phyloP scores from a whole-genome alignment of 2,113 vertebrate genomes.

The Guaruba guarouba region DNA sequence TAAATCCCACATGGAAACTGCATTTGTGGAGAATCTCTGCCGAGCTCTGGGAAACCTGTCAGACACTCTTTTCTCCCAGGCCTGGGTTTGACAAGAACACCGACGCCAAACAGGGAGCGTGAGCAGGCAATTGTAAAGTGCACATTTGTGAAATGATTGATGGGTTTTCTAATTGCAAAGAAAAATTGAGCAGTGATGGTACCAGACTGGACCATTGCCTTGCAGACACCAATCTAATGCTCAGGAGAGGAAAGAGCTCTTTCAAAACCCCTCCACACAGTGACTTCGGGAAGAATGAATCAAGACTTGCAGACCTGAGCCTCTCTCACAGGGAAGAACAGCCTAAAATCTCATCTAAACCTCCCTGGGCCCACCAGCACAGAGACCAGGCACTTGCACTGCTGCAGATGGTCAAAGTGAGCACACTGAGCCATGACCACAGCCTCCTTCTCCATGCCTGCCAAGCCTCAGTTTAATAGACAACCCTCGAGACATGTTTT shows the following conservation, averaged over 20 bases:
- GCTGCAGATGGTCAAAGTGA: accelerated
- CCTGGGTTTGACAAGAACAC: neutral
- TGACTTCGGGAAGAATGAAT: neutral
- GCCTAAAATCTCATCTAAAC: neutral
- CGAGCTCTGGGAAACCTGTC: neutral
- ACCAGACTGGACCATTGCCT: neutral
- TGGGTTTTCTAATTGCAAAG: neutral
- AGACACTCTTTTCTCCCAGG: neutral
- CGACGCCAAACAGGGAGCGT: accelerated
- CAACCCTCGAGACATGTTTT: neutral
- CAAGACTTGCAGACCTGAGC: neutral
- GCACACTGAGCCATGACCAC: accelerated
- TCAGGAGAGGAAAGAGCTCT: neutral
- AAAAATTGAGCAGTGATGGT: neutral
- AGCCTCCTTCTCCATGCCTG: neutral
- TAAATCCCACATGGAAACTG: neutral
- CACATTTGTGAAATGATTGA: neutral
- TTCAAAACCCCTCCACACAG: neutral
- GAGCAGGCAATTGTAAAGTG: neutral
- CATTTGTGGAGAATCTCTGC: neutral
- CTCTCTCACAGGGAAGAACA: neutral
- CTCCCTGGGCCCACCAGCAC: neutral
- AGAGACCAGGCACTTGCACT: accelerated
- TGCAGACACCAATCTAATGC: neutral
- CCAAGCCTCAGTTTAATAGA: accelerated